Percentiles rank a stretch among this genome's conserved stretches.
Evolutionary conservation across 2,113 vertebrate genomes (phyloP).

Genomic region (Chionomys nivalis): DNA sequence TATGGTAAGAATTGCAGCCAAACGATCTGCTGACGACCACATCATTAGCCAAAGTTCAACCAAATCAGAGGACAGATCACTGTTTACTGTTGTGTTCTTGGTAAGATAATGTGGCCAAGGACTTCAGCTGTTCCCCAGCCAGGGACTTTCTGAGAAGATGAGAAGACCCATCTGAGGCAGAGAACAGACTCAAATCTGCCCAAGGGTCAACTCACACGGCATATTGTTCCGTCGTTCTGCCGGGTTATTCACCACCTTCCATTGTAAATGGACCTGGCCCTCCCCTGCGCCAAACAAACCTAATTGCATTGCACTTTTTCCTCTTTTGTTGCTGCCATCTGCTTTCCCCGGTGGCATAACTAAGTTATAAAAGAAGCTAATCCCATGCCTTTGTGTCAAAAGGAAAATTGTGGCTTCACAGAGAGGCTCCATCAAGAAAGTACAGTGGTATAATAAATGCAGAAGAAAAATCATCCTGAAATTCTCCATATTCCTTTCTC

Average conservation of each 20-base stretch:
- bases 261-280: neutral
- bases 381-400: neutral
- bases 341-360: neutral
- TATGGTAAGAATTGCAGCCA: conserved; percentile 16
- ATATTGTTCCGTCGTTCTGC: neutral
- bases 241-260: neutral
- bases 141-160: neutral
- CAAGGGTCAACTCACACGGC: neutral
- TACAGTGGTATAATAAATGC: neutral
- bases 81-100: neutral
- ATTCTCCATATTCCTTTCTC: neutral
- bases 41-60: conserved; percentile 56
- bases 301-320: conserved; percentile 10
- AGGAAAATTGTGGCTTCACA: neutral
- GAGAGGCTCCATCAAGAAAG: neutral
- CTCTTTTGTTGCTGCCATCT: neutral
- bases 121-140: neutral
- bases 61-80: conserved; percentile 36
- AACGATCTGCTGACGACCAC: conserved; percentile 44
- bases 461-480: neutral
- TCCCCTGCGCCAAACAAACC: neutral
- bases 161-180: neutral
- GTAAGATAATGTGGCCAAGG: neutral
- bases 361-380: conserved; percentile 26
- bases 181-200: neutral